Evolutionary conservation across 2,797 vertebrate genomes (phyloP).

Genomic region (Ataeniobius toweri): DNA sequence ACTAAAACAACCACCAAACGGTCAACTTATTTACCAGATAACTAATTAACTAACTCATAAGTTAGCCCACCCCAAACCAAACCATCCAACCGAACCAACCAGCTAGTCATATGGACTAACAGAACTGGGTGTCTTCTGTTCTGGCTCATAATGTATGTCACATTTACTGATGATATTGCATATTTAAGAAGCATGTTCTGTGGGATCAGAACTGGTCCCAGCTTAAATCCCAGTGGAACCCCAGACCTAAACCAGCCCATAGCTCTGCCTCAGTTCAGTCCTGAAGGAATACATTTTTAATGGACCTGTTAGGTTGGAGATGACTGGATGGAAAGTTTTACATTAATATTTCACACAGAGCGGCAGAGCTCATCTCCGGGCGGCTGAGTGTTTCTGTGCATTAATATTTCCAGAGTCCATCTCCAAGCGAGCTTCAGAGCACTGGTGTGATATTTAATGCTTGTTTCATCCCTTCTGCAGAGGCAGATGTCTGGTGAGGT

Average conservation of each 20-base stretch:
- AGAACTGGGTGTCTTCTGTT: neutral
- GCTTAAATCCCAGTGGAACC: neutral
- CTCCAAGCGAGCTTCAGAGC: neutral
- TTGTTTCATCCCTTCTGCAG: constrained; percentile 56
- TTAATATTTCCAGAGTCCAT: neutral
- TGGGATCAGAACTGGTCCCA: neutral
- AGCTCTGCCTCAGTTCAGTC: neutral
- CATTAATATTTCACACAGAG: neutral
- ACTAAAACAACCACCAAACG: too few species aligned
- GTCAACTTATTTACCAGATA: too few species aligned
- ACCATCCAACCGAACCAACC: neutral
- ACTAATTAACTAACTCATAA: neutral
- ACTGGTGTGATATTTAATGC: neutral
- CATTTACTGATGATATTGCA: neutral
- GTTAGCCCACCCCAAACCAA: neutral
- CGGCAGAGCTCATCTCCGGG: neutral
- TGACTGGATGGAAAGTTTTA: neutral
- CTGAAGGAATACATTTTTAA: neutral
- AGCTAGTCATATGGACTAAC: neutral
- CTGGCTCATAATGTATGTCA: neutral
- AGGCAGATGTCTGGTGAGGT: constrained; percentile 86
- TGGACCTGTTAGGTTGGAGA: neutral
- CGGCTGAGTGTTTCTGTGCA: neutral
- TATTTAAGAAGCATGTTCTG: neutral
- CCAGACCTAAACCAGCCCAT: neutral